Evolutionary conservation across 2,113 vertebrate species (phyloP).

Genomic region (Anhinga anhinga): DNA sequence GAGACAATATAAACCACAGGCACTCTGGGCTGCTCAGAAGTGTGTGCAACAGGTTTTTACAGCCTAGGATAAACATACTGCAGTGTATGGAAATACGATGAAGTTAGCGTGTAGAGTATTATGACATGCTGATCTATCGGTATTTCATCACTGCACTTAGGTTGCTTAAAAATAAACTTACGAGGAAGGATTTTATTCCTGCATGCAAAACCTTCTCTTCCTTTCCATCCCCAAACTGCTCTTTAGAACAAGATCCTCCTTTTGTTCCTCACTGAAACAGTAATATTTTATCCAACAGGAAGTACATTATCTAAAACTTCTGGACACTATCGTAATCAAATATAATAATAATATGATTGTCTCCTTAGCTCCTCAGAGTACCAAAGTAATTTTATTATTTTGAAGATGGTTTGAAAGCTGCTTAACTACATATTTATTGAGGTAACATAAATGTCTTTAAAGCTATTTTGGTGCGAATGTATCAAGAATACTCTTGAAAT

Average conservation of each 20-base stretch:
- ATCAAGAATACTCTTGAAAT: constrained; percentile 42
- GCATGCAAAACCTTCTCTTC: background rate
- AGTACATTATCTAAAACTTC: background rate
- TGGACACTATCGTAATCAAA: background rate
- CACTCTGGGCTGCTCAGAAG: background rate
- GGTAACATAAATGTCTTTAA: constrained; percentile 35
- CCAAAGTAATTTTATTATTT: background rate
- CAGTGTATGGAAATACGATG: background rate
- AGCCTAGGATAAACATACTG: background rate
- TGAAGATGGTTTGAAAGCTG: background rate
- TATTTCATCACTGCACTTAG: background rate
- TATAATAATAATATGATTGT: background rate
- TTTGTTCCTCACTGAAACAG: background rate
- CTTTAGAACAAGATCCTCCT: background rate
- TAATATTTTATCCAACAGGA: background rate
- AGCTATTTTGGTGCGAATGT: background rate
- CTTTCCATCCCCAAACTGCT: background rate
- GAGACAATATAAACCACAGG: rapidly evolving
- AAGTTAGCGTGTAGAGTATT: background rate
- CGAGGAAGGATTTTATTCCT: background rate
- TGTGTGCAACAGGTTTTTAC: background rate
- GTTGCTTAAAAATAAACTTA: background rate
- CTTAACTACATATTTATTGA: constrained; percentile 30
- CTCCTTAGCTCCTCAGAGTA: background rate
- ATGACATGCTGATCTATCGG: background rate